phyloP scores from a whole-genome alignment of 2,113 vertebrate species.

The Uropsilus gracilis region DNA sequence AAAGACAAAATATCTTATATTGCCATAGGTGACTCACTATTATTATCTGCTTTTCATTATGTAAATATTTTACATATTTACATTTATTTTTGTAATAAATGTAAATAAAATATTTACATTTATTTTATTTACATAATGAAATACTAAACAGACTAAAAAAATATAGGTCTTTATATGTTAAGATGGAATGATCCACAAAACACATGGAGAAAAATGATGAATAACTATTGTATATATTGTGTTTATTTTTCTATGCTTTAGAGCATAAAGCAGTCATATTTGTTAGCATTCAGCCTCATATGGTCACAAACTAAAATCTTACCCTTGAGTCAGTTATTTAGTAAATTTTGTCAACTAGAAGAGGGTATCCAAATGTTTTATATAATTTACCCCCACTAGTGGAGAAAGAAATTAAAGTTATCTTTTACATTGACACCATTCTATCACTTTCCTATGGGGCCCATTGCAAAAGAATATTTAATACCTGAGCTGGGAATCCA shows the following conservation, averaged over 20 bases:
- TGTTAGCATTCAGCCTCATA: not conserved
- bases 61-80: not conserved
- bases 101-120: too few species aligned
- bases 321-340: conserved; percentile 2
- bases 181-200: not conserved
- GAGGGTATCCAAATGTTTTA: not conserved
- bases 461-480: conserved; percentile 43
- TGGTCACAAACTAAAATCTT: conserved; percentile 24
- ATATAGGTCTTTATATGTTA: not conserved
- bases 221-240: not conserved
- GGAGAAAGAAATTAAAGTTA: conserved; percentile 62
- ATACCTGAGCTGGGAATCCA: conserved; percentile 41
- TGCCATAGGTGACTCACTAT: not conserved
- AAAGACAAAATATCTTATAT: not conserved
- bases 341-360: conserved; percentile 48
- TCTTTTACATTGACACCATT: conserved; percentile 59
- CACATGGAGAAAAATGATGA: not conserved
- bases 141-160: not conserved
- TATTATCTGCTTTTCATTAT: not conserved
- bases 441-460: conserved; percentile 53
- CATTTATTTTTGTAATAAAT: too few species aligned
- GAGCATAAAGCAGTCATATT: not conserved
- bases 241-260: not conserved
- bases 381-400: not conserved
- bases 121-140: not conserved